Percentiles rank a stretch among this genome's conserved stretches.
phyloP scores from a whole-genome alignment of 2,888 invertebrate species.

The Mimachlamys varia region DNA sequence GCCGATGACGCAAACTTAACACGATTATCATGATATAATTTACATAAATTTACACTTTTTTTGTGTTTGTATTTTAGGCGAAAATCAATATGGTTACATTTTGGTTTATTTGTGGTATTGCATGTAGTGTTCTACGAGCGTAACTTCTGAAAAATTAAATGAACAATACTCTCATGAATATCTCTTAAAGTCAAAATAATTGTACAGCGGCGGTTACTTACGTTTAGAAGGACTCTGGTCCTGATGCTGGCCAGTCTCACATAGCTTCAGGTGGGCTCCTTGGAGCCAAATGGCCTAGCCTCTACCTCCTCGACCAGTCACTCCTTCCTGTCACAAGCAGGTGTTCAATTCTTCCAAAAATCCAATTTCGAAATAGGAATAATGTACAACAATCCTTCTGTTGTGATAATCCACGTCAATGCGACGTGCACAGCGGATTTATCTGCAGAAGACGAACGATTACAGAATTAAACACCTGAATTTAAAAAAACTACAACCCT shows the following conservation, averaged over 20 bases:
- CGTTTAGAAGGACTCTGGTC: neutral
- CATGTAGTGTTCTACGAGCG: too few relatives aligned
- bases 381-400: conserved; percentile 6
- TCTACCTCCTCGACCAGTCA: neutral
- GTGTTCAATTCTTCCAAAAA: conserved; percentile 28
- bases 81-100: too few relatives aligned
- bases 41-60: too few relatives aligned
- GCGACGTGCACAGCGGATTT: neutral
- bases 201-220: neutral
- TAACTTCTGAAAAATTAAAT: too few relatives aligned
- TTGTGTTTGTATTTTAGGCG: too few relatives aligned
- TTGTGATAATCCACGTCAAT: neutral
- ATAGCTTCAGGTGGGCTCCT: neutral
- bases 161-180: too few relatives aligned
- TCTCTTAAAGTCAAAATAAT: too few relatives aligned
- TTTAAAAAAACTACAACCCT: neutral
- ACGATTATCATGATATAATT: too few relatives aligned
- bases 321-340: neutral
- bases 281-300: neutral
- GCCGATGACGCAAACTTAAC: too few relatives aligned
- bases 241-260: neutral
- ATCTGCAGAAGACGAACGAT: conserved; percentile 26
- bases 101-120: too few relatives aligned
- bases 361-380: conserved; percentile 14
- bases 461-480: conserved; percentile 10